phyloP scores from a whole-genome alignment of 2,888 invertebrate species.

The Polylopha cassiicola region DNA sequence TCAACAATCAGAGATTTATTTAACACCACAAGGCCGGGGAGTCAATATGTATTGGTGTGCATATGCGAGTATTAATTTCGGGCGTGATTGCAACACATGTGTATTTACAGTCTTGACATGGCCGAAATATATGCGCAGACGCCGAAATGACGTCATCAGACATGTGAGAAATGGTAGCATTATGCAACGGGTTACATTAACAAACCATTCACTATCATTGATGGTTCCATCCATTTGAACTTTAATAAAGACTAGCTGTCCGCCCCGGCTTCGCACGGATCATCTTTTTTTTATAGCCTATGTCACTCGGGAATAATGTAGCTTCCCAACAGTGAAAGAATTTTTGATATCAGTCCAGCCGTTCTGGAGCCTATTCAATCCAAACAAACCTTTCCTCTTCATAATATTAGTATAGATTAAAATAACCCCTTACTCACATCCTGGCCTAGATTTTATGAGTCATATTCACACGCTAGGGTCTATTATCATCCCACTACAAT shows the following conservation, averaged over 20 bases:
- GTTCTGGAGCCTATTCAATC: too few species aligned
- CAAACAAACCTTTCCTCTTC: too few species aligned
- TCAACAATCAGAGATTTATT: not conserved
- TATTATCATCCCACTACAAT: constrained; percentile 20
- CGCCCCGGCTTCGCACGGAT: too few species aligned
- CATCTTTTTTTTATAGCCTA: too few species aligned
- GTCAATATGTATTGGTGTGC: constrained; percentile 2
- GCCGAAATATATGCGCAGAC: constrained; percentile 14
- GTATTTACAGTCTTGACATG: constrained; percentile 19
- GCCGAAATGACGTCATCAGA: constrained; percentile 4
- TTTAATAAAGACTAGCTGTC: too few species aligned
- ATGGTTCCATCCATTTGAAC: constrained; percentile 1
- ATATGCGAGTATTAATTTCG: constrained; percentile 18
- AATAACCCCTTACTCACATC: constrained; percentile 4
- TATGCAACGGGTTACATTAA: constrained; percentile 4
- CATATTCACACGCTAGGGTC: constrained; percentile 16
- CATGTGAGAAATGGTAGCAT: not conserved
- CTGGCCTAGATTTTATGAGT: constrained; percentile 11
- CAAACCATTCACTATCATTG: not conserved
- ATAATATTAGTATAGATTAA: not conserved
- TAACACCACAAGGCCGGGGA: constrained; percentile 1
- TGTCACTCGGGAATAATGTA: too few species aligned
- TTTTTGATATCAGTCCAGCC: too few species aligned
- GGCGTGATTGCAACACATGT: constrained; percentile 17
- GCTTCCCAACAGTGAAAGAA: too few species aligned